Conservation (phyloP, 2,888 invertebrate genomes). For the Dicyrtomina minuta region DNA sequence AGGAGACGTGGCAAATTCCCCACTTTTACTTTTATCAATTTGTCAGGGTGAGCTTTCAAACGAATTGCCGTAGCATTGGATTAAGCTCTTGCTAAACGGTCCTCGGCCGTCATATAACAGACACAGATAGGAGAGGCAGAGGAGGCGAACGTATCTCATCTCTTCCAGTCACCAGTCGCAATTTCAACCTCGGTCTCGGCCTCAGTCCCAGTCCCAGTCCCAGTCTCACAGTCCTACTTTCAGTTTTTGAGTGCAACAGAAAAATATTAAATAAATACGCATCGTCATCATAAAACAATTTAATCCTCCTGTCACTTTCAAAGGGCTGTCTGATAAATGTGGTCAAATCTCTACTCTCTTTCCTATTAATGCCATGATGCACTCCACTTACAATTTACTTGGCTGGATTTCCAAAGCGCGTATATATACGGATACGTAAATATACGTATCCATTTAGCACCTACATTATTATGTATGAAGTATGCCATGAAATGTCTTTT, state of each 20-base stretch:
- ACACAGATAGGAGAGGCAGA: no score
- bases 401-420: no score
- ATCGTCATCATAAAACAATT: slow-evolving; percentile 30
- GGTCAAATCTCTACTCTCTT: slow-evolving; percentile 16
- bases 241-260: not conserved
- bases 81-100: slow-evolving; percentile 9
- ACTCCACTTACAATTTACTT: no score
- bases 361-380: no score
- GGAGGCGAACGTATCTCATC: not conserved
- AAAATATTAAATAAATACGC: slow-evolving; percentile 26
- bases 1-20: not conserved
- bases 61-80: slow-evolving; percentile 29
- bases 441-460: no score
- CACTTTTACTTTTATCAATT: slow-evolving; percentile 29
- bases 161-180: not conserved
- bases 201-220: not conserved
- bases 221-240: not conserved
- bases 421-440: no score
- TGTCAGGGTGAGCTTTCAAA: slow-evolving; percentile 35
- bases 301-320: slow-evolving; percentile 23
- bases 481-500: no score
- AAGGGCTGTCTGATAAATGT: slow-evolving; percentile 23
- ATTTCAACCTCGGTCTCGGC: not conserved
- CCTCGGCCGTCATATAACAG: no score
- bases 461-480: no score